phyloP scores from a whole-genome alignment of 2,888 invertebrate genomes.

The Tetranychus piercei region DNA sequence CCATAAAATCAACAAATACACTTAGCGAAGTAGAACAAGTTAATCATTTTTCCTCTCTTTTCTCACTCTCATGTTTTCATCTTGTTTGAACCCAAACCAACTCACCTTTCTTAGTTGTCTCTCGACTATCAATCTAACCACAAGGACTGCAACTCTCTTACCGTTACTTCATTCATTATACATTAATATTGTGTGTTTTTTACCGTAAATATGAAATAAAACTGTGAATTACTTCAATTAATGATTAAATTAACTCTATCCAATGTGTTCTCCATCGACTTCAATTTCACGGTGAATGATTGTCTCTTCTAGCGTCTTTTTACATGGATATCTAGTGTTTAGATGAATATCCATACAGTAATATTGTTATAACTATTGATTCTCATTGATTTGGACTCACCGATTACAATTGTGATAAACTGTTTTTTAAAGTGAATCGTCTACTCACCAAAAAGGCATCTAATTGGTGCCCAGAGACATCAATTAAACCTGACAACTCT shows the following conservation, averaged over 20 bases:
- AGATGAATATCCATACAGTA: too few species aligned
- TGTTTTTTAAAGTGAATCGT: background rate
- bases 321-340: too few species aligned
- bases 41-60: background rate
- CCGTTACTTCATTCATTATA: background rate
- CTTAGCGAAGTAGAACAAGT: background rate
- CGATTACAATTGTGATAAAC: background rate
- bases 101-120: background rate
- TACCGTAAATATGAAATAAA: background rate
- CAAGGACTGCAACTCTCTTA: background rate
- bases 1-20: background rate
- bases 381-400: too few species aligned
- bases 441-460: background rate
- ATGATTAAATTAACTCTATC: too few species aligned
- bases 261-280: too few species aligned
- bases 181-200: background rate
- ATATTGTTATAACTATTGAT: too few species aligned
- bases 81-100: background rate
- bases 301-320: too few species aligned
- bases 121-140: background rate
- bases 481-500: background rate
- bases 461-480: conserved; percentile 1
- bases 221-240: too few species aligned
- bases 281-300: too few species aligned
- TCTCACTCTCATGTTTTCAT: background rate